Percentiles rank a stretch among this genome's conserved stretches.
These are phyloP conservation scores for Drosophila nr. perissopoda DNA, from an alignment of 2,888 invertebrate genomes.

Conservation along the genomic window DNA sequence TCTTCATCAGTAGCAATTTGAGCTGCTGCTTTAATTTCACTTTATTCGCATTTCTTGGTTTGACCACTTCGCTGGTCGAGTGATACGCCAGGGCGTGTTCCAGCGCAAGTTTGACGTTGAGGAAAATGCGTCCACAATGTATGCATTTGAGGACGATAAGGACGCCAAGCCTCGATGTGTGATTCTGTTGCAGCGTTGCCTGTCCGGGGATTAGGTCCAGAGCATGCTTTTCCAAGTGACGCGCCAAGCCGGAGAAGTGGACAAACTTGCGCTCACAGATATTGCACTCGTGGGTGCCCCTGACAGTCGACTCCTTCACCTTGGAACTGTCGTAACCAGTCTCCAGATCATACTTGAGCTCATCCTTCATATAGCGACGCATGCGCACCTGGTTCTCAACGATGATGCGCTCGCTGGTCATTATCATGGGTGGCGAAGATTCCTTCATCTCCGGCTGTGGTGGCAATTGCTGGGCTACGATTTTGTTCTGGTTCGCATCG, in stretches of 20 bases:
- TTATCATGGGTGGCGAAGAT: constrained; percentile 31
- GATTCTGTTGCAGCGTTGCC: constrained; percentile 23
- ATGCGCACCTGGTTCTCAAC: constrained; percentile 83
- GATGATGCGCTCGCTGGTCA: constrained; percentile 72
- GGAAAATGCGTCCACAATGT: constrained; percentile 82
- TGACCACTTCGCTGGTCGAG: background rate
- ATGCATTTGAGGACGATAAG: constrained; percentile 81
- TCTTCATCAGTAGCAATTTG: constrained; percentile 19
- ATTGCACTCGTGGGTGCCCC: constrained; percentile 83
- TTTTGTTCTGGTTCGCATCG: constrained; percentile 66
- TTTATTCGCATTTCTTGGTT: background rate
- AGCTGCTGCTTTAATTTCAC: constrained; percentile 27
- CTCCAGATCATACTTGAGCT: constrained; percentile 81
- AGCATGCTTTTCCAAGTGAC: constrained; percentile 85
- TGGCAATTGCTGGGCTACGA: constrained; percentile 5
- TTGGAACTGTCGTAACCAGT: constrained; percentile 46
- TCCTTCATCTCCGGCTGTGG: constrained; percentile 3
- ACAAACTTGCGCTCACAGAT: constrained; percentile 85
- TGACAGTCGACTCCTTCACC: constrained; percentile 60
- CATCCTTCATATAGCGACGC: constrained; percentile 83
- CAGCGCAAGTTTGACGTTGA: constrained; percentile 66
- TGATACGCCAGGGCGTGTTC: constrained; percentile 76
- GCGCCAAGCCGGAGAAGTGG: constrained; percentile 83
- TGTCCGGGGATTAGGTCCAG: constrained; percentile 81
- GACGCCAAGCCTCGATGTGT: constrained; percentile 59